phyloP scores from a whole-genome alignment of 1,140 invertebrate genomes.

The Drosophila aff. region DNA sequence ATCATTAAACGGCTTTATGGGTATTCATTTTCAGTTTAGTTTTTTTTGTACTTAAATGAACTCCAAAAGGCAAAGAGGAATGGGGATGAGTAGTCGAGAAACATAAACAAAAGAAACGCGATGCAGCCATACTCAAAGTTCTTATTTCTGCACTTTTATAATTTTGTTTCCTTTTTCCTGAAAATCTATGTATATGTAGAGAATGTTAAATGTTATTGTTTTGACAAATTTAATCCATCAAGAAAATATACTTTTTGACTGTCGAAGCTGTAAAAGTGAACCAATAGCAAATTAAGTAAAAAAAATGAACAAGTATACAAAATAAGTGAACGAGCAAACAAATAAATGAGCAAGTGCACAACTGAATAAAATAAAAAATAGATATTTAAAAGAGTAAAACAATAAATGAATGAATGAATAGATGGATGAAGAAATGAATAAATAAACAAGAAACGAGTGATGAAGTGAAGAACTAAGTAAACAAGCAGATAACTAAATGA shows the following conservation, averaged over 20 bases:
- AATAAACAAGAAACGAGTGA: background rate
- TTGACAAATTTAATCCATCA: too few relatives aligned
- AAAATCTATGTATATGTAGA: background rate
- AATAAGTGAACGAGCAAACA: background rate
- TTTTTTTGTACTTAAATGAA: constrained; percentile 41
- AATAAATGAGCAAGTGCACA: background rate
- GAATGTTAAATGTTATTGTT: background rate
- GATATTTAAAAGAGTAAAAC: background rate
- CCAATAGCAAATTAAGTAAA: background rate
- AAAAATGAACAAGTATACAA: too few relatives aligned
- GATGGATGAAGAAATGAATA: background rate
- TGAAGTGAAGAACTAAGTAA: background rate
- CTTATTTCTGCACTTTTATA: background rate
- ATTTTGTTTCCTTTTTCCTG: background rate
- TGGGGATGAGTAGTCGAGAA: constrained; percentile 16
- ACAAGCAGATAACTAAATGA: background rate
- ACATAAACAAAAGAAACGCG: background rate
- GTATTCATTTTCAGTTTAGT: constrained; percentile 15
- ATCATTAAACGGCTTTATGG: constrained; percentile 55
- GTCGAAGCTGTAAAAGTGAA: background rate
- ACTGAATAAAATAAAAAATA: background rate
- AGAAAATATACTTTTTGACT: background rate
- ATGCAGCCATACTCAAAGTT: constrained; percentile 1
- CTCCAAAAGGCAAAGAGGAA: constrained; percentile 9
- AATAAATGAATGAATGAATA: background rate